phyloP scores from a whole-genome alignment of 2,888 invertebrate genomes.

The Drosophila percnosoma region DNA sequence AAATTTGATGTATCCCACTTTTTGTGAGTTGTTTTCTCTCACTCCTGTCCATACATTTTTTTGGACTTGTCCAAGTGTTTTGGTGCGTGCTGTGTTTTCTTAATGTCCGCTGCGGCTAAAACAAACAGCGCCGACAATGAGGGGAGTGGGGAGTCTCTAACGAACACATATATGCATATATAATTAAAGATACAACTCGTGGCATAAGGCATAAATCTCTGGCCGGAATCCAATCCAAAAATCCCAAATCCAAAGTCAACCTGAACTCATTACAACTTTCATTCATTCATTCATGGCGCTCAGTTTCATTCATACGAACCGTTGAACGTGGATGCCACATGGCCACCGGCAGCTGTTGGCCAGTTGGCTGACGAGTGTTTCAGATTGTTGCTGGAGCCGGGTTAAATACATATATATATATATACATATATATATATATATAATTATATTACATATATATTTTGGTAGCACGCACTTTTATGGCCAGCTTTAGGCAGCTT shows the following conservation, averaged over 20 bases:
- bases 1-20: conserved; percentile 49
- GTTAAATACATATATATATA: conserved; percentile 33
- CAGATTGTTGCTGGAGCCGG: conserved; percentile 24
- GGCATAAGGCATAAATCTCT: conserved; percentile 76
- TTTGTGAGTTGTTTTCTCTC: neutral
- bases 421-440: conserved; percentile 23
- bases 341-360: conserved; percentile 31
- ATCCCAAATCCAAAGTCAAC: neutral
- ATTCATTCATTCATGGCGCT: conserved; percentile 64
- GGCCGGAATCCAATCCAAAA: conserved; percentile 24
- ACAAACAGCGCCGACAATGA: conserved; percentile 22
- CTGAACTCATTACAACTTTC: conserved; percentile 28
- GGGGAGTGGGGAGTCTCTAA: neutral
- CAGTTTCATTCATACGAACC: conserved; percentile 73
- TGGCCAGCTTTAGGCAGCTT: conserved; percentile 39
- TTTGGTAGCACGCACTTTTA: conserved; percentile 70
- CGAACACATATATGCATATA: conserved; percentile 12
- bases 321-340: conserved; percentile 65
- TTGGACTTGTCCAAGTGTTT: neutral
- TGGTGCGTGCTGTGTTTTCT: conserved; percentile 62
- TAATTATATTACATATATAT: conserved; percentile 38
- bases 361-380: conserved; percentile 11
- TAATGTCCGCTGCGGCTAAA: conserved; percentile 45
- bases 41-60: neutral
- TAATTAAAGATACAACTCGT: conserved; percentile 73